Base-by-base conservation (phyloP, 2,113 vertebrate species). In the Origma solitaria region DNA sequence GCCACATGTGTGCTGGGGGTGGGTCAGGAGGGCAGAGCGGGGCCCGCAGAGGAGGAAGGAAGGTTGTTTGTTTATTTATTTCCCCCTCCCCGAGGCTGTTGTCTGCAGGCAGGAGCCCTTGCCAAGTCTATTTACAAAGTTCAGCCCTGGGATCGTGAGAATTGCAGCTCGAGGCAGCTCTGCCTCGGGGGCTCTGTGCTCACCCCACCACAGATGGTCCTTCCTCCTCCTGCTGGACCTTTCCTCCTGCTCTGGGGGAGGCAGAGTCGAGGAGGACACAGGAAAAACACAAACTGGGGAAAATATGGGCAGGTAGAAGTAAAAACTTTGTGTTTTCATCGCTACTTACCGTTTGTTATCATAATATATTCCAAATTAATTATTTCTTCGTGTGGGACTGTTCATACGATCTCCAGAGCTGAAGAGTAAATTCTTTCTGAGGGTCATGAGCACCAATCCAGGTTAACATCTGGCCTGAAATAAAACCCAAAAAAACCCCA, bases 81-180 rank as follows among this genome's bases (percentile, higher is more conserved):
- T 79, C 76, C 56, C 37, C 86, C 82, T 79, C 77, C 49, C 83
- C 73, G 10, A 38, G 83, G 84, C 89, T 90, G 71, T 95, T 98
- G 97, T 94, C 93, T 96, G 66, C 88, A 86, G 90, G 60, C 94
- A 77, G 78, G 82, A 91, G 70, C 65, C 78, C 71, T 93, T 92
- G 95, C 96, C 97, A 98, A 97, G 84, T 38, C 88, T 97, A 91
- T 98, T 98, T 93, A 97, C 94, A 96, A 97, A 96, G 96, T 97
- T 98, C 97, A 97, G 78, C 71, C 86, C 50, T 31, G 91, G 96
- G 96, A 97, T 96, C 95, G 84, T 98, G 98, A 96, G 97, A 98
- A 98, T 96, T 77, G 71, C 84, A 73, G 89, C 72, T 42, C 18
- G 35, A 28, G 15, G 60, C 73, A 89, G 76, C 93, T 82, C 78